Base-by-base conservation (phyloP, 2,888 invertebrate species). In the Entomobrya proxima region DNA sequence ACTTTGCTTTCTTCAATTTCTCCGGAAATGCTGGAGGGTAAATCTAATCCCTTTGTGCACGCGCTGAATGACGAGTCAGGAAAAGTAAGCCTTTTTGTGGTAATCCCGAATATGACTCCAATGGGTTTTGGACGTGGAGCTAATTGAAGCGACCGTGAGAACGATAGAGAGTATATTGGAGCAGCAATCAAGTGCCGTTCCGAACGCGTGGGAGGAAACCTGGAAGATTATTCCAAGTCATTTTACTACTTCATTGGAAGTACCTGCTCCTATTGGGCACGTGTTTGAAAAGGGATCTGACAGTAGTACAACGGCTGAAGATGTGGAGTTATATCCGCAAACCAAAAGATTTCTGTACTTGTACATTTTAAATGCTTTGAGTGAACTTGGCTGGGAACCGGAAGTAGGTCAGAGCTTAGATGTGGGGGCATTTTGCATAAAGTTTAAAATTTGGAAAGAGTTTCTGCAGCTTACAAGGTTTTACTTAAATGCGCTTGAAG, bases 381-480 rank as follows among this genome's bases (percentile, higher is more conserved):
- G 52, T 32, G 79, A 85, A 52, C 55, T 61, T 4, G 52, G 64
- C 13, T 85, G 85, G 85, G 21, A 55, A 13, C 55, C 55, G 7
- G n/a, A n/a, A n/a, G 11, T 18, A n/a, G 21, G 21, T 21, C 11
- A 55, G 7, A 21, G 21, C 13, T n/a, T 9, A 6, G n/a, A 6
- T n/a, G 55, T 55, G 13, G 21, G 7, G 21, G 11, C 13, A 9
- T 55, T 55, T 18, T 55, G 55, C 21, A 18, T n/a, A 11, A 9
- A 55, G 7, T 55, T 55, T 18, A 9, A 55, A 9, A 55, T 55
- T 7, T 7, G 7, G 7, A 6, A 11, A n/a, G n/a, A 6, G 15
- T 55, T n/a, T 18, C n/a, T 13, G 55, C 7, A 55, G 21, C 55
- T 55, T 9, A 18, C 18, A 7, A 6, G 55, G 11, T 55, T 55